Conservation (phyloP, 2,888 invertebrate genomes). For the Diarsia rubi region DNA sequence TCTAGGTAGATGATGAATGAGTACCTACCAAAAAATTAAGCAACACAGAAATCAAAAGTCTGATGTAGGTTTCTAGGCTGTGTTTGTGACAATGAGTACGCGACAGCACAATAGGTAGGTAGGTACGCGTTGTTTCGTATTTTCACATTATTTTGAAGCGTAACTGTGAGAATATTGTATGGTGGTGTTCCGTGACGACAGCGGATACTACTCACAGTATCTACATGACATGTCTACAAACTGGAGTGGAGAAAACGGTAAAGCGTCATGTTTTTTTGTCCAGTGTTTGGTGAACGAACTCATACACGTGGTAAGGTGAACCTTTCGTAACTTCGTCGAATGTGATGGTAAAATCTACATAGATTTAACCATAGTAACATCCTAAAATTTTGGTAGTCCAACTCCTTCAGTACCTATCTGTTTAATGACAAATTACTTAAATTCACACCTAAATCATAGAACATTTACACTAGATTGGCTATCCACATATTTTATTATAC, state of each 20-base stretch:
- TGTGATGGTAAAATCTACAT: background rate
- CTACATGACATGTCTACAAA: background rate
- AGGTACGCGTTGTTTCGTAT: background rate
- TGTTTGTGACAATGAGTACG: background rate
- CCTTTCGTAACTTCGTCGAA: background rate
- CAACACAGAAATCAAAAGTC: constrained; percentile 9
- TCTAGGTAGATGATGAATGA: too few species aligned
- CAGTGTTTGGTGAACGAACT: background rate
- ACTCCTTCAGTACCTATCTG: background rate
- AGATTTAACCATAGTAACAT: too few species aligned
- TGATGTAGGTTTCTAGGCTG: background rate
- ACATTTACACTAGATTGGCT: constrained; percentile 28
- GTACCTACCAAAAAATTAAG: background rate
- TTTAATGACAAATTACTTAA: background rate
- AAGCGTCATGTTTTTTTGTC: background rate
- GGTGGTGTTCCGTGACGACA: background rate
- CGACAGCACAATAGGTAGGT: background rate
- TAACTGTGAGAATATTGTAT: background rate
- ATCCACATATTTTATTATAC: constrained; percentile 12
- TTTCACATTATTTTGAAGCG: constrained; percentile 3
- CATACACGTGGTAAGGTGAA: background rate
- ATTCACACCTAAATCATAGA: background rate
- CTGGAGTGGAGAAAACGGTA: background rate
- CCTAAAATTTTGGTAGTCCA: background rate
- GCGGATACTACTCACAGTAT: background rate